These are phyloP conservation scores for Hypothenemus hampei DNA, from an alignment of 1,140 invertebrate species.

Conservation along the genomic window DNA sequence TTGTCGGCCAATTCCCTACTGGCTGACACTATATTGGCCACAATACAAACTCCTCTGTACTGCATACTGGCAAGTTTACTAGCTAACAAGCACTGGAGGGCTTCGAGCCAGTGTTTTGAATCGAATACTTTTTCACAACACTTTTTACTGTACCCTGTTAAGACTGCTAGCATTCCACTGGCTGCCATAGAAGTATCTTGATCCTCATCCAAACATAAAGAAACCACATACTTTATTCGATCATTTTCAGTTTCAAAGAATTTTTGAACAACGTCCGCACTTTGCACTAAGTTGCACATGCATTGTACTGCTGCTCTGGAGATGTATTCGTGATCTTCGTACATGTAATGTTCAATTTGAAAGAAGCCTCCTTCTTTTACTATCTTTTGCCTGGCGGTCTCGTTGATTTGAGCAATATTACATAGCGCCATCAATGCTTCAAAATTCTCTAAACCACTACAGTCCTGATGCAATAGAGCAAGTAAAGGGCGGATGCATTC, in stretches of 20 bases:
- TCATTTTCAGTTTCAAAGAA: slow-evolving; percentile 83
- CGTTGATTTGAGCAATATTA: slow-evolving; percentile 84
- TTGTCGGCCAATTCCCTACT: slow-evolving; percentile 73
- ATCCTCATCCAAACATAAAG: slow-evolving; percentile 82
- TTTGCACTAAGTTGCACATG: slow-evolving; percentile 84
- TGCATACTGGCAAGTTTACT: slow-evolving; percentile 77
- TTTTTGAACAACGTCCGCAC: slow-evolving; percentile 69
- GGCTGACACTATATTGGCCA: slow-evolving; percentile 73
- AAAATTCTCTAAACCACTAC: slow-evolving; percentile 92
- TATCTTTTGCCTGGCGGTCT: slow-evolving; percentile 75
- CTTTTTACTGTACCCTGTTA: slow-evolving; percentile 69
- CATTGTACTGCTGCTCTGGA: slow-evolving; percentile 83
- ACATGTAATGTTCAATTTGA: slow-evolving; percentile 88
- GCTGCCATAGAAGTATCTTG: slow-evolving; percentile 79
- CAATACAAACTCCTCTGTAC: slow-evolving; percentile 75
- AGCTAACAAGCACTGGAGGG: slow-evolving; percentile 70
- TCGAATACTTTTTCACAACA: slow-evolving; percentile 79
- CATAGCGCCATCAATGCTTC: slow-evolving; percentile 94
- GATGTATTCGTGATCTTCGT: slow-evolving; percentile 89
- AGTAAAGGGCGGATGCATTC: slow-evolving; percentile 91
- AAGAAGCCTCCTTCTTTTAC: slow-evolving; percentile 82
- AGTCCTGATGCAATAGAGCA: slow-evolving; percentile 80
- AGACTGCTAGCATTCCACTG: slow-evolving; percentile 81
- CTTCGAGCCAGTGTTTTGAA: slow-evolving; percentile 66
- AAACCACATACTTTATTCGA: slow-evolving; percentile 78